Evolutionary conservation across 2,888 invertebrate species (phyloP).

Genomic region (Nesidiocoris tenuis): DNA sequence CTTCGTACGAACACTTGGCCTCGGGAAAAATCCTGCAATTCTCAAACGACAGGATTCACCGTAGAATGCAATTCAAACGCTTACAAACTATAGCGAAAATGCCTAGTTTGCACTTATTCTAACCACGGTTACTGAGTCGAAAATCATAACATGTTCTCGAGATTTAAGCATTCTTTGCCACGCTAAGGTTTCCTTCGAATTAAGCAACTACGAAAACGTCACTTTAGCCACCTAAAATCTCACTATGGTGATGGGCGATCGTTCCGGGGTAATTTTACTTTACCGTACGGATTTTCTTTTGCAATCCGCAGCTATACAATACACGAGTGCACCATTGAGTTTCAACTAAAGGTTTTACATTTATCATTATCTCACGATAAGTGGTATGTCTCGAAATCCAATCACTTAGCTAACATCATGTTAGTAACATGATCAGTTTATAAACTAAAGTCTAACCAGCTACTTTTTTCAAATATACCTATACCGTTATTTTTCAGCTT

Average conservation of each 20-base stretch:
- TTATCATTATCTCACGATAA: conserved; percentile 1
- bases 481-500: conserved; percentile 25
- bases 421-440: conserved; percentile 17
- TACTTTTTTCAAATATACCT: conserved; percentile 27
- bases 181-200: not conserved
- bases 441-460: conserved; percentile 20
- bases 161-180: conserved; percentile 3
- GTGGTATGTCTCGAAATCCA: not conserved
- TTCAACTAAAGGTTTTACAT: conserved; percentile 31
- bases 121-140: conserved; percentile 18
- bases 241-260: conserved; percentile 24
- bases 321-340: conserved; percentile 33
- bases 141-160: not conserved
- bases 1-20: not conserved
- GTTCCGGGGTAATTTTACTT: conserved; percentile 8
- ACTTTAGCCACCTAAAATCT: conserved; percentile 20
- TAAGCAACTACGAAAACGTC: conserved; percentile 11
- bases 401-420: conserved; percentile 12
- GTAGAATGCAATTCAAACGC: conserved; percentile 8
- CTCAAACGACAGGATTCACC: not conserved
- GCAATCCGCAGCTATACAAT: conserved; percentile 13
- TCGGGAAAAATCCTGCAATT: not conserved
- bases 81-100: conserved; percentile 40
- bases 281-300: conserved; percentile 6
- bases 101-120: conserved; percentile 35